Evolutionary conservation across 2,888 invertebrate species (phyloP).

Genomic region (Apodemia arnacis): DNA sequence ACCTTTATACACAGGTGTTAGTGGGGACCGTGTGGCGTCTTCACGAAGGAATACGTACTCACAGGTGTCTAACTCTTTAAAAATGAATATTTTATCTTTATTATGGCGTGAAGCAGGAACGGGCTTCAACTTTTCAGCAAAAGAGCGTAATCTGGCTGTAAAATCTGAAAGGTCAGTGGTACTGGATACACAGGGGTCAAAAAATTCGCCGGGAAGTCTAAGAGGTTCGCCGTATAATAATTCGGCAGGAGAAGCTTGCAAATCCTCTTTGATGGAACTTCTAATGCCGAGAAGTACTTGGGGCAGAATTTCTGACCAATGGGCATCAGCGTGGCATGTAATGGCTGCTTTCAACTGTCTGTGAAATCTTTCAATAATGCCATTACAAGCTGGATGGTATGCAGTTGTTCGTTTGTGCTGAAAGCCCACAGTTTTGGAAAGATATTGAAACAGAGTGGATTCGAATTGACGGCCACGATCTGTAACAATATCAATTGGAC

Average conservation of each 20-base stretch:
- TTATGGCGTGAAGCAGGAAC: constrained; percentile 61
- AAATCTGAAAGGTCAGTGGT: constrained; percentile 54
- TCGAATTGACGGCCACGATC: neutral
- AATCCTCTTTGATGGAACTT: constrained; percentile 49
- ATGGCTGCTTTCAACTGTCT: constrained; percentile 88
- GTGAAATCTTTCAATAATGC: constrained; percentile 82
- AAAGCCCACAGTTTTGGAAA: constrained; percentile 46
- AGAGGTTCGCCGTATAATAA: constrained; percentile 79
- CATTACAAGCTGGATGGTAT: constrained; percentile 40
- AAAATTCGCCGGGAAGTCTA: constrained; percentile 73
- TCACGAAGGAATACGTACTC: constrained; percentile 81
- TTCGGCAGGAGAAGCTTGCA: constrained; percentile 76
- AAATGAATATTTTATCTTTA: constrained; percentile 69
- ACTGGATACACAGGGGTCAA: constrained; percentile 11
- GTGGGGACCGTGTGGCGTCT: constrained; percentile 68
- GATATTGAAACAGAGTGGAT: constrained; percentile 30
- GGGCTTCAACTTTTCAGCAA: constrained; percentile 38
- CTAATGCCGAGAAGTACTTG: constrained; percentile 70
- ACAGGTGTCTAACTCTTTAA: constrained; percentile 74
- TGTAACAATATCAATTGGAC: neutral
- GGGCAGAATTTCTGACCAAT: constrained; percentile 66
- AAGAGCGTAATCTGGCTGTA: constrained; percentile 39
- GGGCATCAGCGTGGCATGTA: constrained; percentile 41
- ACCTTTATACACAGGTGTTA: constrained; percentile 82
- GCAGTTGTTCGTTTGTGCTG: constrained; percentile 76